Conservation (phyloP, 2,797 vertebrate genomes). For the Danio choprae region DNA sequence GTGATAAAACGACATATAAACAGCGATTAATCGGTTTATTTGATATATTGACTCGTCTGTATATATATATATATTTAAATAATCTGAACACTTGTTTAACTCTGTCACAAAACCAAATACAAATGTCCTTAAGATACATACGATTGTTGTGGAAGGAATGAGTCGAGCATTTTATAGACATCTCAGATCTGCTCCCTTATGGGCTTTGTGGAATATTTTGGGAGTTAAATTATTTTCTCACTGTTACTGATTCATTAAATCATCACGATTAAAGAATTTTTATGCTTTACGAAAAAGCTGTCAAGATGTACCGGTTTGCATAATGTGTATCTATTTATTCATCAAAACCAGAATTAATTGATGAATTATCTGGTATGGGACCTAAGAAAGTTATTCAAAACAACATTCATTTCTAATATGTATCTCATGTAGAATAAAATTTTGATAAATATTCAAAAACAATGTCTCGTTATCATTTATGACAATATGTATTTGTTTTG, state of each 20-base stretch:
- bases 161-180: slow-evolving; percentile 32
- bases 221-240: slow-evolving; percentile 63
- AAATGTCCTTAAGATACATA: slow-evolving; percentile 40
- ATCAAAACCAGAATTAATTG: slow-evolving; percentile 72
- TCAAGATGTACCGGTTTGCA: slow-evolving; percentile 61
- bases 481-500: background rate
- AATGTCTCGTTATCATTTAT: slow-evolving; percentile 5
- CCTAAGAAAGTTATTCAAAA: slow-evolving; percentile 61
- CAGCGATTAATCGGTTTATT: slow-evolving; percentile 4
- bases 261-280: slow-evolving; percentile 56
- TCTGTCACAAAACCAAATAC: slow-evolving; percentile 41
- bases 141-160: slow-evolving; percentile 34
- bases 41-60: slow-evolving; percentile 11
- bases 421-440: slow-evolving; percentile 76
- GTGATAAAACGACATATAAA: slow-evolving; percentile 31
- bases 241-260: slow-evolving; percentile 56
- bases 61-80: slow-evolving; percentile 24
- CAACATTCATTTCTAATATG: slow-evolving; percentile 68
- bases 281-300: slow-evolving; percentile 62
- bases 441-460: slow-evolving; percentile 66
- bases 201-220: slow-evolving; percentile 38
- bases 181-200: slow-evolving; percentile 38
- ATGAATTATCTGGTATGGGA: slow-evolving; percentile 68
- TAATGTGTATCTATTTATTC: slow-evolving; percentile 74
- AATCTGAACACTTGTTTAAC: slow-evolving; percentile 16